Conservation (phyloP, 1,140 invertebrate genomes). For the Apis laboriosa region DNA sequence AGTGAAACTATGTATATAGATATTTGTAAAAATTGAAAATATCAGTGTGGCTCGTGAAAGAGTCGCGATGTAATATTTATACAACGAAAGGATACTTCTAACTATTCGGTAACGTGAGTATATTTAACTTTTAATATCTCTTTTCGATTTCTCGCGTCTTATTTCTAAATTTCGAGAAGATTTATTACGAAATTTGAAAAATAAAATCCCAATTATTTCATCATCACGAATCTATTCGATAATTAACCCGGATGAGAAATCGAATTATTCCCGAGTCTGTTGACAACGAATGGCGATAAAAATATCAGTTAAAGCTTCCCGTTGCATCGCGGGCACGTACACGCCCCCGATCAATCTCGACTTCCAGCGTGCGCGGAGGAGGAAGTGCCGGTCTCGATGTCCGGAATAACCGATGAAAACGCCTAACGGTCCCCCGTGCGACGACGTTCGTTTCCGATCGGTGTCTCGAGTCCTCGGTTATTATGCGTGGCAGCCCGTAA, state of each 20-base stretch:
- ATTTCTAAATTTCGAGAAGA: too few species aligned
- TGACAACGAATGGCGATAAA: background rate
- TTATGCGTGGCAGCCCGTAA: constrained; percentile 57
- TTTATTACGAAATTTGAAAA: too few species aligned
- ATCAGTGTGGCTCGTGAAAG: too few species aligned
- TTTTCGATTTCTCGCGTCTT: too few species aligned
- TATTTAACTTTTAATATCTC: too few species aligned
- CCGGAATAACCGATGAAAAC: constrained; percentile 71
- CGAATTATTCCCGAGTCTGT: background rate
- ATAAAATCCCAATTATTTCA: too few species aligned
- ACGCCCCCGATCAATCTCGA: constrained; percentile 35
- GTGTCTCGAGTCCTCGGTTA: constrained; percentile 49
- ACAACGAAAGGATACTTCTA: too few species aligned
- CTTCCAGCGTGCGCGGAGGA: constrained; percentile 50
- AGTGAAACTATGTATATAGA: too few species aligned
- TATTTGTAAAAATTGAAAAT: background rate
- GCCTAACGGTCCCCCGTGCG: constrained; percentile 64
- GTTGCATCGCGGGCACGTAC: constrained; percentile 44
- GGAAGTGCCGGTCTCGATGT: constrained; percentile 65
- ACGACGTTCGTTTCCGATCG: constrained; percentile 66
- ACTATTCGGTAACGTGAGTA: too few species aligned
- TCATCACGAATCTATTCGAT: too few species aligned
- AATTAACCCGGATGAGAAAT: background rate
- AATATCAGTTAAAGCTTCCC: constrained; percentile 5
- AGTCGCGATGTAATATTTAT: too few species aligned